Base-by-base conservation (phyloP, 2,797 vertebrate genomes). In the Micromesistius poutassou region DNA sequence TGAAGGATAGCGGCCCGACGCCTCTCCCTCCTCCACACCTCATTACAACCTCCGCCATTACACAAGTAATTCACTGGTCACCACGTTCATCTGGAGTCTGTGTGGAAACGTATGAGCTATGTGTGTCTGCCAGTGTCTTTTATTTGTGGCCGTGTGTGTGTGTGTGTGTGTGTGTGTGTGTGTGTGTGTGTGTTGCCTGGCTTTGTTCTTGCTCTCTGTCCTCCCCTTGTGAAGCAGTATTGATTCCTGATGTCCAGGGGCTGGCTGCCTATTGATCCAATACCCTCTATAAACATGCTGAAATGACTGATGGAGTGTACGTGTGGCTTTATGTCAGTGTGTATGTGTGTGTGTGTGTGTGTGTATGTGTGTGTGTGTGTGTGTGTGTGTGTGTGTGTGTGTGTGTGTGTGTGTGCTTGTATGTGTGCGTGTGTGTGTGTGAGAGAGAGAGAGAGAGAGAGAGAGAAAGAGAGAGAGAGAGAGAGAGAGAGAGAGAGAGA, bases 181-280 rank as follows among this genome's bases (percentile, higher is more conserved):
- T 77, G 82, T 72, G 78, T 73, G 75, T 79, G 75, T 81, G 38
- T 2, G 5, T 38, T 40, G 46, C 28, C 75, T 81, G 82, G 80
- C 85, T 87, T 88, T 91, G 86, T 87, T 91, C 80, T 87, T 87
- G 77, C 78, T 72, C 81, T 82, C 79, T 88, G 88, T 87, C 86
- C 83, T 88, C 83, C 83, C 77, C 82, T 71, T 83, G 83, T 90
- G 87, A 84, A 82, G 77, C 81, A 80, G 81, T 85, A 91, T 92
- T 82, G 92, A 92, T 90, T 84, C 72, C 80, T 89, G 85, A 90
- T 90, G 84, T 87, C 87, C 86, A 88, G 79, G 82, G 85, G 88
- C 87, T 83, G 82, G 79, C 82, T 86, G 71, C 81, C 71, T 89
- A 91, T 93, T 79, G 90, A 93, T 91, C 88, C 78, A 75, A 78